Percentiles rank a stretch among this genome's conserved stretches.
Evolutionary conservation across 2,797 vertebrate genomes (phyloP).

Genomic region (Betta splendens): DNA sequence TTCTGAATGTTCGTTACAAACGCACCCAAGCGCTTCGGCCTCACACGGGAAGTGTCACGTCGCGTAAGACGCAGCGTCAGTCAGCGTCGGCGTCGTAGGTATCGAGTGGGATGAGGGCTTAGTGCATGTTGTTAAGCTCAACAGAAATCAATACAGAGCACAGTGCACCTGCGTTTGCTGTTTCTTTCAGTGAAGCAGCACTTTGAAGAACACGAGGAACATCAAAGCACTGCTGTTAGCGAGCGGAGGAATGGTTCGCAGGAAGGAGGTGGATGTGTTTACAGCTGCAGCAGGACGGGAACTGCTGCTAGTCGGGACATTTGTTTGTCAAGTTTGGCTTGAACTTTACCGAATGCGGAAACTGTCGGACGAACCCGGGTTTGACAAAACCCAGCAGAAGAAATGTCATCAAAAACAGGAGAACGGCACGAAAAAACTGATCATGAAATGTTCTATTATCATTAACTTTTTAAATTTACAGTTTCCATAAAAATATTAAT

Average conservation of each 20-base stretch:
- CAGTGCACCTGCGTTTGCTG: not conserved
- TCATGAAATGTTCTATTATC: too few relatives aligned
- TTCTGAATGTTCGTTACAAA: constrained; percentile 30
- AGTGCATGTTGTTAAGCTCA: constrained; percentile 16
- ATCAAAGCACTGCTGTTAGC: constrained; percentile 25
- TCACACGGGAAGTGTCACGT: constrained; percentile 11
- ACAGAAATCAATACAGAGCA: constrained; percentile 36
- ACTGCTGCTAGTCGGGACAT: constrained; percentile 8
- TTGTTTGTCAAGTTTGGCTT: too few relatives aligned
- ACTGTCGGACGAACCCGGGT: too few relatives aligned
- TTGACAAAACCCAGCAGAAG: too few relatives aligned
- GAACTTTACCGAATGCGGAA: too few relatives aligned
- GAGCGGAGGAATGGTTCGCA: constrained; percentile 20
- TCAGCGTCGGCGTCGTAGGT: constrained; percentile 24
- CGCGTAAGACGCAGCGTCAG: constrained; percentile 8
- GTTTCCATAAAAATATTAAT: too few relatives aligned
- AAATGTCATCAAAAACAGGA: too few relatives aligned
- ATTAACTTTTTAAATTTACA: too few relatives aligned
- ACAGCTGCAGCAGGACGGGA: constrained; percentile 1
- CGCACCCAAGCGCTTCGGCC: not conserved
- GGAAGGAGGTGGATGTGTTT: constrained; percentile 27
- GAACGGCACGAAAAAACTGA: too few relatives aligned
- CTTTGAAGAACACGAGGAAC: constrained; percentile 32
- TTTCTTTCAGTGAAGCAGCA: constrained; percentile 18
- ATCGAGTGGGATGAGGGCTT: constrained; percentile 23